Base-by-base conservation (phyloP, 2,113 vertebrate genomes). In the Neogale vison region DNA sequence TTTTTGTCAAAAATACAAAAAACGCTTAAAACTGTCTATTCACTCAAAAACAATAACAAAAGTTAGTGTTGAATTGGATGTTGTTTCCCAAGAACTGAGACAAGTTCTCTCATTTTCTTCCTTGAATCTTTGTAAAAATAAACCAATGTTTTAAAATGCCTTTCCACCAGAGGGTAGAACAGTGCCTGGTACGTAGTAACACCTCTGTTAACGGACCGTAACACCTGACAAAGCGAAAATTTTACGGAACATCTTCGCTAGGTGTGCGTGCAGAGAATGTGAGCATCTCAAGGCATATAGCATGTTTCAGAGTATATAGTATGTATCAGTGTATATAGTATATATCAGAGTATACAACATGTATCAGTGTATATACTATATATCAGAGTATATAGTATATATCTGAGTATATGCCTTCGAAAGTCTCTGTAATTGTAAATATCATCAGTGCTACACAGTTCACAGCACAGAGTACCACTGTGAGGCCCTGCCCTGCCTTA, bases 21-120 rank as follows among this genome's bases (percentile, higher is more conserved):
- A 93, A 91, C 93, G n/a, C 23, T 95, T 93, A 10, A 71, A 83
- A 91, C 26, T 82, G 2, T 80, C 79, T 93, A 3, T 76, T 93
- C 13, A 74, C 57, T 85, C 63, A 50, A 39, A 39, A 74, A 15
- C 20, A 69, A 76, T 89, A 2, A 26, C 18, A 85, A 88, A 87
- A 69, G 7, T 29, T 74, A 24, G 5, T 74, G 34, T 77, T 94
- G 82, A 71, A 42, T 45, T 80, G 55, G 45, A 69, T 65, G 86
- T 24, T 71, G 47, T 85, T 92, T 84, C 26, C 34, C 47, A 89
- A 59, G 52, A 61, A 47, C 2, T 77, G 0, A 81, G 17, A 59
- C 52, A 83, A 13, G 1, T 9, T 82, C 2, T 29, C 18, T 96
- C 36, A 29, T 83, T 93, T 45, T 81, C 21, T 79, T 34, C 10